phyloP scores from a whole-genome alignment of 2,797 vertebrate species.

The Steatocranus sp. region DNA sequence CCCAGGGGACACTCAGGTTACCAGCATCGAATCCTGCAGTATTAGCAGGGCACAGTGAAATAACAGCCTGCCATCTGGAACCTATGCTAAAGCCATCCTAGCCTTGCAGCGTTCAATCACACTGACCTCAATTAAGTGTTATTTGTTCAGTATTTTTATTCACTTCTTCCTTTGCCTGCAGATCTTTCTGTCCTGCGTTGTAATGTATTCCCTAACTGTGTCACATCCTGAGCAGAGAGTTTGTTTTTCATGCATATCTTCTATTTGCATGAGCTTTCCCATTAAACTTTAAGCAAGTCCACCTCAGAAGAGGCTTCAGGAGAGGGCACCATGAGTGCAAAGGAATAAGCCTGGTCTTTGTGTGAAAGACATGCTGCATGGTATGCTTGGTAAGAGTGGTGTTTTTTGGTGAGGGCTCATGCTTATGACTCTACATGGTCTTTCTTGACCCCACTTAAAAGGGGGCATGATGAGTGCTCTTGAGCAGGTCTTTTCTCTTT shows the following conservation, averaged over 20 bases:
- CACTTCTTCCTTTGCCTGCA: constrained; percentile 40
- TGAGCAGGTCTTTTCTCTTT: constrained; percentile 50
- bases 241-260: constrained; percentile 18
- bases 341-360: constrained; percentile 65
- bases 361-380: constrained; percentile 41
- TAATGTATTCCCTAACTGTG: constrained; percentile 6
- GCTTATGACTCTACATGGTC: constrained; percentile 51
- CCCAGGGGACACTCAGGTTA: constrained; percentile 82
- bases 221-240: constrained; percentile 30
- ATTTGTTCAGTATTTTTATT: constrained; percentile 71
- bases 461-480: constrained; percentile 64
- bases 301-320: constrained; percentile 52
- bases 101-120: constrained; percentile 65
- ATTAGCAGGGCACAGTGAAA: constrained; percentile 77
- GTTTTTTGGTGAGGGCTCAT: constrained; percentile 39
- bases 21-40: constrained; percentile 74
- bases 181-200: constrained; percentile 13
- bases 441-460: constrained; percentile 71
- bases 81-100: constrained; percentile 58
- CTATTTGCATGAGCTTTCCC: constrained; percentile 21
- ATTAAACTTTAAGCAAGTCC: constrained; percentile 57
- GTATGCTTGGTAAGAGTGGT: constrained; percentile 53
- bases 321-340: constrained; percentile 45
- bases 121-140: constrained; percentile 75
- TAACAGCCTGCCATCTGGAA: constrained; percentile 82